Evolutionary conservation across 2,797 vertebrate species (phyloP).

Genomic region (Periparus ater): DNA sequence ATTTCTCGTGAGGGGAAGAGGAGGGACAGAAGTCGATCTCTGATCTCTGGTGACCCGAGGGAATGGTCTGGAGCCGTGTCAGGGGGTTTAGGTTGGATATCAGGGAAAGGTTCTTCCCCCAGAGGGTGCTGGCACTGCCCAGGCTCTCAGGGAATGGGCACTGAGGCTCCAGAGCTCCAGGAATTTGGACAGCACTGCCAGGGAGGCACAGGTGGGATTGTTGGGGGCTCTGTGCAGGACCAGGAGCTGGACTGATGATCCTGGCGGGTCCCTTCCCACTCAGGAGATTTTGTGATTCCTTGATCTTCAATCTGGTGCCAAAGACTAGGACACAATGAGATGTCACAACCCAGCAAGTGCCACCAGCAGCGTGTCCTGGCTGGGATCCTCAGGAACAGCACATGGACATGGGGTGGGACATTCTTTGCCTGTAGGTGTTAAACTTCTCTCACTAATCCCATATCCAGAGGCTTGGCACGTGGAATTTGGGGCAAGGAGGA

Average conservation of each 20-base stretch:
- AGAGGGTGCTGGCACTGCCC: background rate
- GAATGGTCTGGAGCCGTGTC: background rate
- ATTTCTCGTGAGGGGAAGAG: background rate
- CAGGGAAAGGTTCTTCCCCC: background rate
- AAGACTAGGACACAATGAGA: background rate
- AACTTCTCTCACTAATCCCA: background rate
- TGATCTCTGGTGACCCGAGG: background rate
- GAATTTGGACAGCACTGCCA: accelerated
- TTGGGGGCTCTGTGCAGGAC: accelerated
- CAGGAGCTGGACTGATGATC: background rate
- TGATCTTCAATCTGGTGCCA: background rate
- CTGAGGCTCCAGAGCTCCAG: background rate
- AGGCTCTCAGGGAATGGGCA: background rate
- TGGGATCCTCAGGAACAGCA: background rate
- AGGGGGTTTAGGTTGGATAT: accelerated
- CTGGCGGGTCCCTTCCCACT: accelerated
- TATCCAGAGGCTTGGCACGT: background rate
- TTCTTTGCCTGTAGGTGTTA: background rate
- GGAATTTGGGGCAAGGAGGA: background rate
- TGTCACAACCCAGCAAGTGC: background rate
- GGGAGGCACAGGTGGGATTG: background rate
- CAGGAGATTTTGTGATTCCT: background rate
- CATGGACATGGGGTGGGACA: background rate
- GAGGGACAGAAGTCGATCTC: background rate
- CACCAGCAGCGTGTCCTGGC: background rate